Evolutionary conservation across 2,888 invertebrate species (phyloP).

Genomic region (Melipona beecheii): DNA sequence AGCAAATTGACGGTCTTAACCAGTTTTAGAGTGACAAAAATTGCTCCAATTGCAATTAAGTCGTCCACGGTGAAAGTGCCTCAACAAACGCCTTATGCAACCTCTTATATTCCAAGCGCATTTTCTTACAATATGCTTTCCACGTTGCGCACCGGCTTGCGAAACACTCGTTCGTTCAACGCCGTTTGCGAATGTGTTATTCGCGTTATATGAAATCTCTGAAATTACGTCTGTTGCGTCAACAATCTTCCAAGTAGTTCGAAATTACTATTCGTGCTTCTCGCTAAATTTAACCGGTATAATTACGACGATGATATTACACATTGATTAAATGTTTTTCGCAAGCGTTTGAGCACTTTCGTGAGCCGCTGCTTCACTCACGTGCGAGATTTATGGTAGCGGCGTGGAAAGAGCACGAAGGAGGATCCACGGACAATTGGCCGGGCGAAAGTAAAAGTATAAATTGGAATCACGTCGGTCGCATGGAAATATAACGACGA

Average conservation of each 20-base stretch:
- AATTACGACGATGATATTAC: too few relatives aligned
- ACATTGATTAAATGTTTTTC: too few relatives aligned
- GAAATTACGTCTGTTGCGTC: background rate
- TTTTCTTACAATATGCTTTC: background rate
- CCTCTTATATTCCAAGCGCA: background rate
- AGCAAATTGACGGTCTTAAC: background rate
- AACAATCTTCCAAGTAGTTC: background rate
- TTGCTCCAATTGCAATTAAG: background rate
- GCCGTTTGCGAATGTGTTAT: background rate
- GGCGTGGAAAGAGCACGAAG: background rate
- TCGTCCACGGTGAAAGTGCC: constrained; percentile 6
- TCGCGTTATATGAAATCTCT: background rate
- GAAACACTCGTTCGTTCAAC: background rate
- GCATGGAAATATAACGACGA: constrained; percentile 38
- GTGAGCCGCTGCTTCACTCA: too few relatives aligned
- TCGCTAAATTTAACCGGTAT: too few relatives aligned
- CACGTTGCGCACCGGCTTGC: background rate
- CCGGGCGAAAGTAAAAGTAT: constrained; percentile 49
- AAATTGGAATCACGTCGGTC: constrained; percentile 37
- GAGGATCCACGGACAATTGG: constrained; percentile 5
- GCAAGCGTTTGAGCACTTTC: too few relatives aligned
- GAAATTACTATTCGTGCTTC: too few relatives aligned
- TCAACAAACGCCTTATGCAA: constrained; percentile 2
- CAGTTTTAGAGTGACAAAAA: too few relatives aligned
- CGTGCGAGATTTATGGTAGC: background rate